Percentiles rank a stretch among this genome's conserved stretches.
Conservation (phyloP, 2,113 vertebrate species). For the Athene noctua region DNA sequence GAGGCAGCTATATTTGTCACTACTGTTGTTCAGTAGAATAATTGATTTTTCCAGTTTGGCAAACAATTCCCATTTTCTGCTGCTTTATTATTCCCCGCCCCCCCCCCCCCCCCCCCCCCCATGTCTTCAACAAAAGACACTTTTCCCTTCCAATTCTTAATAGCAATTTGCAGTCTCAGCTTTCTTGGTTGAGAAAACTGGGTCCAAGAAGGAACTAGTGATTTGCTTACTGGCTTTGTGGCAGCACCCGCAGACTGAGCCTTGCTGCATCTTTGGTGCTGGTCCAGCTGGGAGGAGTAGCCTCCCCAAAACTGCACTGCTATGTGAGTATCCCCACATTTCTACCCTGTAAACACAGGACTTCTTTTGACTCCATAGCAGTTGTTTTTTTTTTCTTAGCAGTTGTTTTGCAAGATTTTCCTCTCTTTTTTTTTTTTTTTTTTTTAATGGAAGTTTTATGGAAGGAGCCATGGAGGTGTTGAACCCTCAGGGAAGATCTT, state of each 20-base stretch:
- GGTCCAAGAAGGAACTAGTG: not conserved
- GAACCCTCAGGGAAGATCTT: not conserved
- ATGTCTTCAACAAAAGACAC: conserved; percentile 2
- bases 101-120: not conserved
- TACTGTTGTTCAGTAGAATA: conserved; percentile 59
- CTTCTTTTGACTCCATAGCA: not conserved
- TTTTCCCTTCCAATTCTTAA: conserved; percentile 18
- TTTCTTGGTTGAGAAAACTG: not conserved
- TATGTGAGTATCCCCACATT: not conserved
- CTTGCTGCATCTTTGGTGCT: not conserved
- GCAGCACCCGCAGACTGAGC: not conserved
- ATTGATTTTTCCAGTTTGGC: conserved; percentile 67
- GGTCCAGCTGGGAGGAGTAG: not conserved
- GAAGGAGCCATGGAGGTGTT: not conserved
- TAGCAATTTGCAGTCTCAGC: conserved; percentile 32
- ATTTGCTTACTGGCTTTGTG: not conserved
- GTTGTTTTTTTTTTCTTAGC: not conserved
- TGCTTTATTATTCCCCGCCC: not conserved
- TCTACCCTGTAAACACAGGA: not conserved
- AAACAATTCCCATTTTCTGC: conserved; percentile 40
- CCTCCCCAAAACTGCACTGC: not conserved
- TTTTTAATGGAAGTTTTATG: not conserved
- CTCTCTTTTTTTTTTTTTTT: not conserved
- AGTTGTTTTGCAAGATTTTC: not conserved
- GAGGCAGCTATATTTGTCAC: conserved; percentile 64